Evolutionary conservation across 2,113 vertebrate species (phyloP), one percentile per base, ranked within the genome.

Genomic region (Lepus timidus): DNA sequence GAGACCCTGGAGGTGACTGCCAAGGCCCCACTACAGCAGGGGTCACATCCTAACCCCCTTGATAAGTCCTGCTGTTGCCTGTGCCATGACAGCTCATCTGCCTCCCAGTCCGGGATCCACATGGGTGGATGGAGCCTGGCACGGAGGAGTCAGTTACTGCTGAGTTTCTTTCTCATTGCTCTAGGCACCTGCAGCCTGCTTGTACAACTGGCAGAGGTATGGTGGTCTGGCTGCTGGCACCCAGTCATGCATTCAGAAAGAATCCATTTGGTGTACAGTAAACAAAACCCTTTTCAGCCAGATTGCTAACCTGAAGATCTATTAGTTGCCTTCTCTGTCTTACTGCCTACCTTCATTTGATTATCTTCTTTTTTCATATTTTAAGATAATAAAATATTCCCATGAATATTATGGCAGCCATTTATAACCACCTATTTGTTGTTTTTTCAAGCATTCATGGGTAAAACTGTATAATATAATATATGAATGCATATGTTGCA

Each of bases 321-420:
- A 27, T 23, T 64, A 73, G 51, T 91, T 85, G 6, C 16, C 16
- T 79, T 92, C 25, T 80, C 31, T 94, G 55, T 90, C 74, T 73
- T 61, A 88, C 10, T 88, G 64, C 20, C 58, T 75, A 27, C 0
- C 20, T 71, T 91, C 64, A 17, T 1, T 67, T 71, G 16, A 7
- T 44, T 44, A 44, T 44, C 44, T 67, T 52, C 49, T 62, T 88
- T 65, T 83, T 65, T 39, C 1, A 4, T 16, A 74, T 76, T 82
- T 88, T 81, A 81, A 9, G 22, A 19, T 94, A 71, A 74, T 96
- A 70, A 89, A 86, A 86, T 39, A 51, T 13, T 64, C 44, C 39
- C 1, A 1, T 13, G 31, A 33, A 44, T 6, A 58, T 82, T 25
- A 81, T 88, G 27, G 2, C 70, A 85, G 68, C 0, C 2, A 78